Conservation (phyloP, 2,113 vertebrate genomes). For the Corvus cornix region DNA sequence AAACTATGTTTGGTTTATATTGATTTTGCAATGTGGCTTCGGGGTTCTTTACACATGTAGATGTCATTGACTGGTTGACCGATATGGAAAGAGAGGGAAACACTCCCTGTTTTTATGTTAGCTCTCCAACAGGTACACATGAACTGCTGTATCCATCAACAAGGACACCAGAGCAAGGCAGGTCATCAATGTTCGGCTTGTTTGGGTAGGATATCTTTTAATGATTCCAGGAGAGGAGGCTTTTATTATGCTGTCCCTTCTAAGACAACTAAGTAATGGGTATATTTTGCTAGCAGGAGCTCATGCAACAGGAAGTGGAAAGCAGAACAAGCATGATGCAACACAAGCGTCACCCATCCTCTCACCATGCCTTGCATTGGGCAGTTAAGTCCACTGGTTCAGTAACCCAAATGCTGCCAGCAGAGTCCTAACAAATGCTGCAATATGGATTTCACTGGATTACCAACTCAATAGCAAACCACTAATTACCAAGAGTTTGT, state of each 20-base stretch:
- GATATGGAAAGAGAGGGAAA: neutral
- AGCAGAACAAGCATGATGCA: neutral
- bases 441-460: conserved; percentile 8
- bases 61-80: neutral
- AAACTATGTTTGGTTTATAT: conserved; percentile 45
- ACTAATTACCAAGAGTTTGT: conserved; percentile 43
- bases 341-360: neutral
- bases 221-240: neutral
- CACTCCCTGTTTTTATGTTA: neutral
- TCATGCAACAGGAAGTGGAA: neutral
- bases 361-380: neutral
- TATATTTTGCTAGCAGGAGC: neutral
- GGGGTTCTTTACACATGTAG: conserved; percentile 1
- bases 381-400: neutral
- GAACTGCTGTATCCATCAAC: neutral
- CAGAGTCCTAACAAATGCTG: neutral
- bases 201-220: neutral
- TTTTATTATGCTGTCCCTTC: neutral
- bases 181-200: neutral
- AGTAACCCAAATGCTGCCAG: neutral
- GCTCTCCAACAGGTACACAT: neutral
- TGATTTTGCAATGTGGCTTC: conserved; percentile 44
- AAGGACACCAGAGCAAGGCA: neutral
- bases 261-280: neutral
- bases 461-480: neutral